phyloP scores from a whole-genome alignment of 2,797 vertebrate genomes.

The Artibeus lituratus region DNA sequence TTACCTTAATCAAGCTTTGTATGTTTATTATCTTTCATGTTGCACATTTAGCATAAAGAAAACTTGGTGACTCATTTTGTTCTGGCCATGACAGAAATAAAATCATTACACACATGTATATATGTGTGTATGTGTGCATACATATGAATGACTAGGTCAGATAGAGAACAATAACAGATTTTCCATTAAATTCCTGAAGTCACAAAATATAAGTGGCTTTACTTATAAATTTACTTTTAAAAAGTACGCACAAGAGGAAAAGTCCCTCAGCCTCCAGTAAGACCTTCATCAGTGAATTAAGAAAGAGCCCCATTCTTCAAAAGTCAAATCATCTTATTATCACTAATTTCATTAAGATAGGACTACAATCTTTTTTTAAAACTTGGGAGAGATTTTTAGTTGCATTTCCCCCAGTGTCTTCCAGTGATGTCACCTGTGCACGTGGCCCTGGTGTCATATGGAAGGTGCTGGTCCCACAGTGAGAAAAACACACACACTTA shows the following conservation, averaged over 20 bases:
- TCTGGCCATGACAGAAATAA: neutral
- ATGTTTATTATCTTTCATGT: neutral
- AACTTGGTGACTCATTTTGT: neutral
- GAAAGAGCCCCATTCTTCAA: neutral
- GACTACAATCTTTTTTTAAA: neutral
- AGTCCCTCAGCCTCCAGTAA: neutral
- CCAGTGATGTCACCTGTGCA: neutral
- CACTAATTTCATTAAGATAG: neutral
- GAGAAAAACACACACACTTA: neutral
- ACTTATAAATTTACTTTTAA: neutral
- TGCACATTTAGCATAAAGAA: neutral
- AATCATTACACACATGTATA: neutral
- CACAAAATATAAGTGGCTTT: neutral
- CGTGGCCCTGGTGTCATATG: neutral
- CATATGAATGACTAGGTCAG: neutral
- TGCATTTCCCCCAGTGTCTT: neutral
- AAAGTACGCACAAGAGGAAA: neutral
- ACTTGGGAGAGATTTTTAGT: neutral
- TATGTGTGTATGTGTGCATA: neutral
- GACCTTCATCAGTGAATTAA: neutral
- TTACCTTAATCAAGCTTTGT: neutral
- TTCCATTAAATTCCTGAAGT: slow-evolving; percentile 5
- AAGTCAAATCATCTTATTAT: neutral
- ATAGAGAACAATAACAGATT: neutral
- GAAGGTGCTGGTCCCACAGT: neutral